A percentile compares a stretch with the other conserved stretches of the same genome.
These are phyloP conservation scores for Illadopsis cleaveri DNA, from an alignment of 2,113 vertebrate species.

Conservation along the genomic window DNA sequence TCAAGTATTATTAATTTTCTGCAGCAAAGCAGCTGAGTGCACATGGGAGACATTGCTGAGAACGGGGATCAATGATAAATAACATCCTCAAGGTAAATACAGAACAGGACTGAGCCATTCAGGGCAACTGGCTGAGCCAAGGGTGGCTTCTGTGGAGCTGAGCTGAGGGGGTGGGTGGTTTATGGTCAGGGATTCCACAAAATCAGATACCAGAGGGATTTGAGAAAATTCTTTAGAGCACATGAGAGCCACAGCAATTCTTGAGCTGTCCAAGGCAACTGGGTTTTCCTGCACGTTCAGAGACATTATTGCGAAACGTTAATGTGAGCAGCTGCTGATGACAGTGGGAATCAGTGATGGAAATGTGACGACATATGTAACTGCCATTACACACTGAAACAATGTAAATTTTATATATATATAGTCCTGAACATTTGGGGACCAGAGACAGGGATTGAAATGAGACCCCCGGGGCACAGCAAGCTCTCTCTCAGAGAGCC, in stretches of 20 bases:
- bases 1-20: neutral
- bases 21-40: neutral
- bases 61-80: neutral
- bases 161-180: neutral
- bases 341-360: neutral
- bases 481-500: neutral
- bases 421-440: rapidly evolving
- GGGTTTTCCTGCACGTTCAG: neutral
- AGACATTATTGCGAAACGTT: neutral
- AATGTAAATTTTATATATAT: neutral
- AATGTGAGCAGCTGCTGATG: neutral
- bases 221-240: neutral
- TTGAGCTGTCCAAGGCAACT: neutral
- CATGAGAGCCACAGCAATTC: neutral
- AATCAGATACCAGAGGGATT: neutral
- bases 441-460: neutral
- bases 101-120: neutral
- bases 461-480: neutral
- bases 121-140: neutral
- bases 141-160: neutral
- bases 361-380: neutral
- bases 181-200: neutral
- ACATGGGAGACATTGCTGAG: neutral
- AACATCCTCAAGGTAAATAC: neutral
- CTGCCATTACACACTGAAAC: neutral